Evolutionary conservation across 1,140 invertebrate species (phyloP), one percentile per base, ranked within the genome.

Genomic region (Heterodera carotae): DNA sequence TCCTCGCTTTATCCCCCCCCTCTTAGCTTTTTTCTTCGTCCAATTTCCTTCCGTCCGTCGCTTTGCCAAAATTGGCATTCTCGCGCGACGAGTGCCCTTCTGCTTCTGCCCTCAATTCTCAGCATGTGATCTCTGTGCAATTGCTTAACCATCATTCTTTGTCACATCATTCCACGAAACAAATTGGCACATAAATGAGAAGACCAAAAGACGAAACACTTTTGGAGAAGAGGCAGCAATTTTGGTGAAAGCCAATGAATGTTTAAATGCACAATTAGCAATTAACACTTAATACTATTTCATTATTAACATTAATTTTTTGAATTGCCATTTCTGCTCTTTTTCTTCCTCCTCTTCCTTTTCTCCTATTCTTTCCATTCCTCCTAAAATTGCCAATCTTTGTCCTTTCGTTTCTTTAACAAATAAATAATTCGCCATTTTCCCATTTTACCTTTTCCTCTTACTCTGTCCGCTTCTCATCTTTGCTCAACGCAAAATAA

Each of bases 371-470:
- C 5, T 1, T 66, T 29, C 10, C 22, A 6, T 34, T n/a, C 33
- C 10, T 27, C 27, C 27, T 22, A 62, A n/a, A n/a, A 15, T n/a
- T 29, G 27, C 27, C n/a, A 15, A 34, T 25, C 62, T 29, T 66
- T 27, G n/a, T 12, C 27, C 27, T 60, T 70, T 31, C 69, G 27
- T 70, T 70, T 7, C 15, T 10, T 70, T 22, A 10, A 15, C 29
- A 10, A 39, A 31, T 53, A 39, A 60, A 70, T 60, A 70, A 70
- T 70, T 70, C 25, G 27, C 27, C 62, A 34, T 66, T 66, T 66
- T 7, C 4, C n/a, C n/a, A 62, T 0, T 53, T 22, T 22, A 5
- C 48, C 48, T 1, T 22, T 53, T 53, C 48, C 39, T 43, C 6
- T 12, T 8, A 12, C 12, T 6, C 39, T 43, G 12, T 43, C 39